Conservation (phyloP, 2,113 vertebrate species). For the Plotosus lineatus region DNA sequence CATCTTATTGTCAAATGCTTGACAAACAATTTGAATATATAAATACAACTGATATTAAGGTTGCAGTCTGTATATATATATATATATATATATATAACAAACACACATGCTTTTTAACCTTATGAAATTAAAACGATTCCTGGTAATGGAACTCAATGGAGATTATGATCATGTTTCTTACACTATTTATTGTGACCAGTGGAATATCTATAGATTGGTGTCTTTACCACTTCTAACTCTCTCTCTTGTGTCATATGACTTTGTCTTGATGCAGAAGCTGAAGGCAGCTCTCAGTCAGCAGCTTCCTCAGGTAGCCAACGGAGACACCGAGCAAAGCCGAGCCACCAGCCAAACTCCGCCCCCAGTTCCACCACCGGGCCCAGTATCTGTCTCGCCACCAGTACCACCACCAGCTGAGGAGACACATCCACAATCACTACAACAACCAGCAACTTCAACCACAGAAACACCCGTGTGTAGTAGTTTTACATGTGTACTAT, state of each 20-base stretch:
- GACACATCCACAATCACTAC: conserved; percentile 78
- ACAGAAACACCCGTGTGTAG: conserved; percentile 91
- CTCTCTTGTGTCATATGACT: background rate
- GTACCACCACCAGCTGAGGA: conserved; percentile 50
- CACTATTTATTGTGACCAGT: background rate
- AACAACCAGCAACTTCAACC: conserved; percentile 95
- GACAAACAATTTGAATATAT: background rate
- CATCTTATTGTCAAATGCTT: background rate
- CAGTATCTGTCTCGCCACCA: conserved; percentile 60
- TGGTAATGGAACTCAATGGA: background rate
- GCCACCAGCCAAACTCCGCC: conserved; percentile 68
- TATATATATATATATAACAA: too few relatives aligned
- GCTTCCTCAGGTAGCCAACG: conserved; percentile 94
- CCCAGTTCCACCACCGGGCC: background rate
- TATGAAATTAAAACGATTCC: background rate
- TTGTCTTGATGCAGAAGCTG: conserved; percentile 77
- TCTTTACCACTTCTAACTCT: background rate
- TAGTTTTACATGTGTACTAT: background rate
- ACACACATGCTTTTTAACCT: background rate
- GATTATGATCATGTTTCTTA: background rate
- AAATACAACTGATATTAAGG: background rate
- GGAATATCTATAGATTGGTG: background rate
- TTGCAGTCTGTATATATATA: background rate
- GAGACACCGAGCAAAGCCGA: conserved; percentile 81
- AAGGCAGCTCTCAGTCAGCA: conserved; percentile 91